phyloP scores from a whole-genome alignment of 2,113 vertebrate species.

The Oceanodroma tethys region DNA sequence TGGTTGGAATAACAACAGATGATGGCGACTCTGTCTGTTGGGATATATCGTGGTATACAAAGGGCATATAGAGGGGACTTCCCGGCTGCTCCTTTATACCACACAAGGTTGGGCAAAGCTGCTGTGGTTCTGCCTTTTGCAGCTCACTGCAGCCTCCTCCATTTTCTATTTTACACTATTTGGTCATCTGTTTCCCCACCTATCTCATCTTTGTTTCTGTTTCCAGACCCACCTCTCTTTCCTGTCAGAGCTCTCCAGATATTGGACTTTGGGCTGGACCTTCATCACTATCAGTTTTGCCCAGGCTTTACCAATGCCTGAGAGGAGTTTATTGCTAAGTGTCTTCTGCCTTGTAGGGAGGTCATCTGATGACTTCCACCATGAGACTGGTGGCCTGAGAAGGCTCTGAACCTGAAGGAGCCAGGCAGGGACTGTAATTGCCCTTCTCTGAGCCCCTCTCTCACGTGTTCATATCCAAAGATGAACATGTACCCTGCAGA shows the following conservation, averaged over 20 bases:
- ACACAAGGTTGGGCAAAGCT: not conserved
- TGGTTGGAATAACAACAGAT: rapidly evolving
- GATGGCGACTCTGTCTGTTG: not conserved
- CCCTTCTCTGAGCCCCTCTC: not conserved
- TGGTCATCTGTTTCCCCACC: not conserved
- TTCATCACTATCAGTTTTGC: not conserved
- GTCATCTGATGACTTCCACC: not conserved
- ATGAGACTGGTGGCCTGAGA: not conserved
- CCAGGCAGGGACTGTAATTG: no score
- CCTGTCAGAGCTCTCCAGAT: not conserved
- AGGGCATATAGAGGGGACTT: not conserved
- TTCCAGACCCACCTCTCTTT: not conserved
- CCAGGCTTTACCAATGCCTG: not conserved
- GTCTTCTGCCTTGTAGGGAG: not conserved
- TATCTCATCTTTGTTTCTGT: not conserved
- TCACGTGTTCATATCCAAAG: not conserved
- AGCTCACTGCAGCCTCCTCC: not conserved
- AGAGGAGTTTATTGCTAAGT: not conserved
- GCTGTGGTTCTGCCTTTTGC: not conserved
- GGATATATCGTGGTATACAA: not conserved
- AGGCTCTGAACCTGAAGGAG: not conserved
- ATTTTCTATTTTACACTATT: not conserved
- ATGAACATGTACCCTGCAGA: not conserved
- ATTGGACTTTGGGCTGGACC: not conserved
- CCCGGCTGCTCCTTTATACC: not conserved